Conservation (phyloP, 2,797 vertebrate genomes). For the Chanos chanos region DNA sequence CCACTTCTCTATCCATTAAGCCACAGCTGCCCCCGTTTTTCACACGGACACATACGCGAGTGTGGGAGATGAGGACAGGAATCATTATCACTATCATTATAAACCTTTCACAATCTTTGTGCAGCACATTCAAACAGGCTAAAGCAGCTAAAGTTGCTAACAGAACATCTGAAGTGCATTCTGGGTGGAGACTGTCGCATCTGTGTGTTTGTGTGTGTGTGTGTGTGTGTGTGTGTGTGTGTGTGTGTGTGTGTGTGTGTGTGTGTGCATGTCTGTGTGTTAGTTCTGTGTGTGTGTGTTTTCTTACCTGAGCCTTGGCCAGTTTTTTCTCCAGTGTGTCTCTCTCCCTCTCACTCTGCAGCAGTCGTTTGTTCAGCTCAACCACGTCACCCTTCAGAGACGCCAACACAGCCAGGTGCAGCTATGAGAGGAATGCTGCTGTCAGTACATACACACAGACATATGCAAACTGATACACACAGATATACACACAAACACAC, state of each 20-base stretch:
- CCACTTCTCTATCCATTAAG: too few species aligned
- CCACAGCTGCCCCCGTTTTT: too few species aligned
- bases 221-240: not conserved
- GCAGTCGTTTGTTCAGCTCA: slow-evolving; percentile 81
- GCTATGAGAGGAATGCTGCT: slow-evolving; percentile 62
- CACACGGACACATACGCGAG: too few species aligned
- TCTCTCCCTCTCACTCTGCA: slow-evolving; percentile 79
- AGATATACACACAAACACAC: too few species aligned
- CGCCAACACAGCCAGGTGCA: slow-evolving; percentile 82
- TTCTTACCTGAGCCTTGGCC: slow-evolving; percentile 78
- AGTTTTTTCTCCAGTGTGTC: slow-evolving; percentile 81
- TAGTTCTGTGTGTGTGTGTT: not conserved
- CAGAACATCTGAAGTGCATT: too few species aligned
- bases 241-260: not conserved
- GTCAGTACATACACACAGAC: too few species aligned
- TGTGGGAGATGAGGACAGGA: too few species aligned
- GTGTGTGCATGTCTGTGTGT: not conserved
- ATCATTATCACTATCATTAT: too few species aligned
- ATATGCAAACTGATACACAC: too few species aligned
- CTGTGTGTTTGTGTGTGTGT: not conserved
- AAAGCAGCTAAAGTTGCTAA: too few species aligned
- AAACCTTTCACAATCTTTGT: too few species aligned
- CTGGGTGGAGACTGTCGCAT: not conserved
- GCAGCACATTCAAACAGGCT: too few species aligned
- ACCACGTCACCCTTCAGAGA: slow-evolving; percentile 81